Evolutionary conservation across 2,797 vertebrate species (phyloP), one percentile per base, ranked within the genome.

Genomic region (Selene dorsalis): DNA sequence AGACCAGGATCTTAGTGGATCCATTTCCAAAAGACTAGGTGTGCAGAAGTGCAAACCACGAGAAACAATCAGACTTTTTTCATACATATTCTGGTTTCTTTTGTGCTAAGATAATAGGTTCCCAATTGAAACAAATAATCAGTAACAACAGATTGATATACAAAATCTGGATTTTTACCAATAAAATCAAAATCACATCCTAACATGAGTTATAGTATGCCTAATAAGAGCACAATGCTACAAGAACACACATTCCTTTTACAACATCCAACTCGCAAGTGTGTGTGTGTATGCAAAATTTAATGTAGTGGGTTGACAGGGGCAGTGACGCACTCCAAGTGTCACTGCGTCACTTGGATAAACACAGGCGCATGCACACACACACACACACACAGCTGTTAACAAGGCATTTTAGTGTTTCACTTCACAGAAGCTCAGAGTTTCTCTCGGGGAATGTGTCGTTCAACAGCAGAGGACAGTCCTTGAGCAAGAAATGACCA

Each of bases 311-410:
- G 65, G 74, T 64, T 79, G 81, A 86, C 82, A 77, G 58, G 59
- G 84, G 76, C 69, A 72, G 69, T 90, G 91, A 93, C 85, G 86
- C 89, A 90, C 84, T 77, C 82, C 22, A 16, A 75, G 79, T 65
- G 75, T 75, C 82, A 79, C 79, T 91, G 90, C 86, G 77, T 92
- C 89, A 91, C 71, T 73, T 63, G 35, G 61, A 79, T 76, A 83
- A 80, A 90, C 82, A 87, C 80, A 76, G 74, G n/a, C n/a, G n/a
- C n/a, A n/a, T n/a, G n/a, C n/a, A 80, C 58, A 65, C 65, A 71
- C 63, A 48, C 38, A 75, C 74, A 45, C 77, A 73, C 79, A 82
- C 67, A 67, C 73, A 75, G 74, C 87, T 81, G 79, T 79, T 88
- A 61, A 82, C 52, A 84, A 84, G 58, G 50, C 85, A 69, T 79